Conservation (phyloP, 1,140 invertebrate genomes). For the Dendrolimus kikuchii region DNA sequence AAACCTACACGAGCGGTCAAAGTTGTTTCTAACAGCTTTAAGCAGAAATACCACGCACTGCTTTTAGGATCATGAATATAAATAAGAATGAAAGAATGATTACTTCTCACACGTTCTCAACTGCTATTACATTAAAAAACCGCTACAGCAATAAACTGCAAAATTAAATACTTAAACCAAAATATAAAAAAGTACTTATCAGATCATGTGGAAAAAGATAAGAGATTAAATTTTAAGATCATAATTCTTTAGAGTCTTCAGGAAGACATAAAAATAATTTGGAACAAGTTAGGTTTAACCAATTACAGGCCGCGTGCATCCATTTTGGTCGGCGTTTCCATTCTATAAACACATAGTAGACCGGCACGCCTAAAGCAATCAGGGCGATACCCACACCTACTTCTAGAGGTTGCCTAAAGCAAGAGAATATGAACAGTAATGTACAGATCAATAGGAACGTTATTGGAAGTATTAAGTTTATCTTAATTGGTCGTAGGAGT, state of each 20-base stretch:
- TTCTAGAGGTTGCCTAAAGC: conserved; percentile 81
- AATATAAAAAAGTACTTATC: conserved; percentile 3
- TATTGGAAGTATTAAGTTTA: conserved; percentile 84
- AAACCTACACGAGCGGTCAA: too few species aligned
- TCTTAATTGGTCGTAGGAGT: conserved; percentile 83
- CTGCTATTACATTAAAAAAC: too few species aligned
- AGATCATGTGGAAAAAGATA: background rate
- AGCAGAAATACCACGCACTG: too few species aligned
- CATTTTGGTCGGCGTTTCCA: conserved; percentile 84
- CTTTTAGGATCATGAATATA: too few species aligned
- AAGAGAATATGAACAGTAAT: conserved; percentile 89
- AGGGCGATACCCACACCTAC: conserved; percentile 88
- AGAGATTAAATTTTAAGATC: conserved; percentile 22
- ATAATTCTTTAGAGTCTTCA: conserved; percentile 73
- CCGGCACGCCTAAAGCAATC: conserved; percentile 85
- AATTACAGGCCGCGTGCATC: conserved; percentile 72
- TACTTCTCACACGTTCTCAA: too few species aligned
- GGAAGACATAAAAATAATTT: conserved; percentile 84
- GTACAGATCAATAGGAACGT: conserved; percentile 88
- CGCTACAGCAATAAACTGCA: too few species aligned
- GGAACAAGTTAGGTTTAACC: conserved; percentile 79
- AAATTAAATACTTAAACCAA: background rate
- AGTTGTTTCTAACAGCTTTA: too few species aligned
- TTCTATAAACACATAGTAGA: conserved; percentile 89
- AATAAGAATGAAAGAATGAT: too few species aligned